These are phyloP conservation scores for Caenorhabditis sinica DNA, from an alignment of 2,888 invertebrate genomes.

Conservation along the genomic window DNA sequence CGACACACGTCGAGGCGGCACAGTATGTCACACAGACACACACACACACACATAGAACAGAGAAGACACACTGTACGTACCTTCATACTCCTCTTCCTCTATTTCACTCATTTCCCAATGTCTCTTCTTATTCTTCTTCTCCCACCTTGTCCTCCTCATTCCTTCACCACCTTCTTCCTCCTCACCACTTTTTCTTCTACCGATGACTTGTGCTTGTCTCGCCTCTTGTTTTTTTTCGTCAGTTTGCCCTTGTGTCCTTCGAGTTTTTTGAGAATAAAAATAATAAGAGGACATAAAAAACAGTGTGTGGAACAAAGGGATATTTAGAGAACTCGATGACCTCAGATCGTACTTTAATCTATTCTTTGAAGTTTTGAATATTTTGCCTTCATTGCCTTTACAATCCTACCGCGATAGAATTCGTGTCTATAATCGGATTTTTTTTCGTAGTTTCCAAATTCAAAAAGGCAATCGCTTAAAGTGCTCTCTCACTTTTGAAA, in stretches of 20 bases:
- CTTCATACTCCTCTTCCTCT: constrained; percentile 11
- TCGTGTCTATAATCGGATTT: not conserved
- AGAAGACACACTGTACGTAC: constrained; percentile 28
- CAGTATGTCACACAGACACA: constrained; percentile 41
- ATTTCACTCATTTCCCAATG: constrained; percentile 11
- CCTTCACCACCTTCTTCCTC: not conserved
- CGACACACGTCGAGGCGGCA: constrained; percentile 1
- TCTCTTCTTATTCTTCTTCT: constrained; percentile 14
- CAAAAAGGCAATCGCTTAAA: not conserved
- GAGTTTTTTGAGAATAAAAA: constrained; percentile 19
- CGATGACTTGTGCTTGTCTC: constrained; percentile 19
- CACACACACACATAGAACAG: not conserved
- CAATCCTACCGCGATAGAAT: not conserved
- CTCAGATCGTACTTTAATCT: too few relatives aligned
- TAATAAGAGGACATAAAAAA: not conserved
- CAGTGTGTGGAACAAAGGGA: not conserved
- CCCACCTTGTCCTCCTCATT: constrained; percentile 2
- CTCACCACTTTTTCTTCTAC: not conserved
- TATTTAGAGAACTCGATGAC: too few relatives aligned
- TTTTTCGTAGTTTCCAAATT: not conserved
- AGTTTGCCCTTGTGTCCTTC: constrained; percentile 26
- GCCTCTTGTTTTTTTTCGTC: constrained; percentile 12
- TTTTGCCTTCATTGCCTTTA: too few relatives aligned
- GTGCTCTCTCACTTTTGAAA: not conserved
- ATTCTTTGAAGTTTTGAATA: too few relatives aligned